Percentiles rank a stretch among this genome's conserved stretches.
phyloP scores from a whole-genome alignment of 1,140 invertebrate genomes.

The Sminthurides bifidus region DNA sequence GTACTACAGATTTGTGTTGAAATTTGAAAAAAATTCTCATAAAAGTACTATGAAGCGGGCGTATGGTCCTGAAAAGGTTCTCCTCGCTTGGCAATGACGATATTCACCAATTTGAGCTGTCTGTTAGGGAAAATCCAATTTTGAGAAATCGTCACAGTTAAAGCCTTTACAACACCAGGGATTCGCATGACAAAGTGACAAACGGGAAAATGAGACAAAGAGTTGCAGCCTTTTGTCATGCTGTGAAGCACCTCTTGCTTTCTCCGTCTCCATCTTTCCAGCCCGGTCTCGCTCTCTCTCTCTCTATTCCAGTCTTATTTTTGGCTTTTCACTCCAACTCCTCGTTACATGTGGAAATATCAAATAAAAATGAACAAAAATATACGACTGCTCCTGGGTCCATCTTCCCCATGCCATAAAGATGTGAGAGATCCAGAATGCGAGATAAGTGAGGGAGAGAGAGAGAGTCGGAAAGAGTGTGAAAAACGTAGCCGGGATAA shows the following conservation, averaged over 20 bases:
- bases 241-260: too few relatives aligned
- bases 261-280: not conserved
- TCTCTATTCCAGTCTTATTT: too few relatives aligned
- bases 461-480: not conserved
- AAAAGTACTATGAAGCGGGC: not conserved
- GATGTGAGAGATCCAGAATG: not conserved
- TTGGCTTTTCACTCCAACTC: too few relatives aligned
- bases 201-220: not conserved
- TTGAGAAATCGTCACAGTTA: not conserved
- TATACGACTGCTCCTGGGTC: too few relatives aligned
- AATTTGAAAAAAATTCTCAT: not conserved
- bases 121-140: too few relatives aligned
- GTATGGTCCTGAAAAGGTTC: not conserved
- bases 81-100: too few relatives aligned
- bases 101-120: too few relatives aligned
- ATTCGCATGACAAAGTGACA: slow-evolving; percentile 4
- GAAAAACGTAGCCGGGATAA: not conserved
- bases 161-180: not conserved
- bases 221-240: not conserved
- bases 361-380: too few relatives aligned
- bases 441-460: not conserved
- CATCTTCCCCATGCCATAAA: too few relatives aligned
- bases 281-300: too few relatives aligned
- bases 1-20: not conserved
- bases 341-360: too few relatives aligned